A percentile compares a stretch with the other conserved stretches of the same genome.
Conservation (phyloP, 2,888 invertebrate species). For the Rhodophaea formosa region DNA sequence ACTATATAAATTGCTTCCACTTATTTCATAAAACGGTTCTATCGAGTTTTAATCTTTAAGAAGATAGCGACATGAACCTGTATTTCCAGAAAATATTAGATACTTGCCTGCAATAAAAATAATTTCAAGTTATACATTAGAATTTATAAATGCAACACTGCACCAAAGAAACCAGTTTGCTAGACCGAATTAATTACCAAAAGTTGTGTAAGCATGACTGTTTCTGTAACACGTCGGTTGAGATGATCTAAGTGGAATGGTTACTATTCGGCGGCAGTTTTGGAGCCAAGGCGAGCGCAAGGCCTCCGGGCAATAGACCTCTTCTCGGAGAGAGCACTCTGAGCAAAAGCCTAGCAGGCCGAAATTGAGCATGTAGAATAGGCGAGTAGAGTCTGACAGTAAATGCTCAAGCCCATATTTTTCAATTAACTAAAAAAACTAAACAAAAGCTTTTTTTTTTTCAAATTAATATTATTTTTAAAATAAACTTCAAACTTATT, state of each 20-base stretch:
- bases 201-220: conserved; percentile 1
- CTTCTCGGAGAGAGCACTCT: conserved; percentile 6
- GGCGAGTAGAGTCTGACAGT: background rate
- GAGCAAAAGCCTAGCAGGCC: background rate
- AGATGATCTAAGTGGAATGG: conserved; percentile 6
- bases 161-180: conserved; percentile 3
- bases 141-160: background rate
- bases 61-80: too few relatives aligned
- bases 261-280: background rate
- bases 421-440: too few relatives aligned
- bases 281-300: conserved; percentile 8
- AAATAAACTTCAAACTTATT: too few relatives aligned
- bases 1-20: too few relatives aligned
- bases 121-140: background rate
- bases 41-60: too few relatives aligned
- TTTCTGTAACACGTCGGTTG: conserved; percentile 1
- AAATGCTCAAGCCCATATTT: too few relatives aligned
- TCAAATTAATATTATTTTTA: too few relatives aligned
- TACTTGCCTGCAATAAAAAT: too few relatives aligned
- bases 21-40: too few relatives aligned
- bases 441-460: too few relatives aligned
- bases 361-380: background rate
- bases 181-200: conserved; percentile 1
- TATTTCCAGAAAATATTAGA: too few relatives aligned
- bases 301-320: background rate